Percentiles rank a stretch among this genome's conserved stretches.
These are phyloP conservation scores for Callinectes sapidus DNA, from an alignment of 2,888 invertebrate species.

Conservation along the genomic window DNA sequence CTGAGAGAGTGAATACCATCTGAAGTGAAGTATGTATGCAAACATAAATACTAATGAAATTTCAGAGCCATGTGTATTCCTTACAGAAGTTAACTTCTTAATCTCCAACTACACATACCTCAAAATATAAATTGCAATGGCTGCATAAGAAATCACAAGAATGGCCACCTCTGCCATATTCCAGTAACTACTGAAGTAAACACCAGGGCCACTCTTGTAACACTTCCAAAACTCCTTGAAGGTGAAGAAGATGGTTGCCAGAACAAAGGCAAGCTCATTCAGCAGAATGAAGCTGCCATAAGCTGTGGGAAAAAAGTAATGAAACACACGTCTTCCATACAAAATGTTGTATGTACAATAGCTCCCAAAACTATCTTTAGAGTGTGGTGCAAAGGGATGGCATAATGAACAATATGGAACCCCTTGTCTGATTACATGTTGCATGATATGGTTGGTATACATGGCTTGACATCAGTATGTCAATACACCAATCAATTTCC, in stretches of 20 bases:
- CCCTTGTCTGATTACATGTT: background rate
- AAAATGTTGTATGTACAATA: background rate
- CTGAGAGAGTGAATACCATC: background rate
- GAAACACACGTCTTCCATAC: background rate
- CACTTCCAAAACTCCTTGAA: conserved; percentile 45
- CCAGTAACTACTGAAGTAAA: conserved; percentile 41
- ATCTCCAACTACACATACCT: conserved; percentile 26
- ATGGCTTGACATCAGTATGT: too few relatives aligned
- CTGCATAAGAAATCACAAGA: conserved; percentile 35
- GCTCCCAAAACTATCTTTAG: too few relatives aligned
- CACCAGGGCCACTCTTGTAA: conserved; percentile 10
- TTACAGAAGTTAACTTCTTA: background rate
- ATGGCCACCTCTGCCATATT: conserved; percentile 51
- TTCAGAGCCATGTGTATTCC: background rate
- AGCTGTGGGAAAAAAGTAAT: conserved; percentile 33
- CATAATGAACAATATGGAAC: background rate
- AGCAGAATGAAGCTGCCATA: conserved; percentile 75
- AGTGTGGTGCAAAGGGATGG: background rate
- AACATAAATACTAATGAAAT: background rate
- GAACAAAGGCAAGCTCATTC: conserved; percentile 76
- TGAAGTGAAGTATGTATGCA: background rate
- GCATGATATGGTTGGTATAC: too few relatives aligned
- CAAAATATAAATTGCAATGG: conserved; percentile 41
- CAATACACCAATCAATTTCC: too few relatives aligned
- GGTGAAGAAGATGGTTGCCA: conserved; percentile 76